A percentile compares a stretch with the other conserved stretches of the same genome.
phyloP scores from a whole-genome alignment of 2,797 vertebrate species.

The Sebastes nivosus region DNA sequence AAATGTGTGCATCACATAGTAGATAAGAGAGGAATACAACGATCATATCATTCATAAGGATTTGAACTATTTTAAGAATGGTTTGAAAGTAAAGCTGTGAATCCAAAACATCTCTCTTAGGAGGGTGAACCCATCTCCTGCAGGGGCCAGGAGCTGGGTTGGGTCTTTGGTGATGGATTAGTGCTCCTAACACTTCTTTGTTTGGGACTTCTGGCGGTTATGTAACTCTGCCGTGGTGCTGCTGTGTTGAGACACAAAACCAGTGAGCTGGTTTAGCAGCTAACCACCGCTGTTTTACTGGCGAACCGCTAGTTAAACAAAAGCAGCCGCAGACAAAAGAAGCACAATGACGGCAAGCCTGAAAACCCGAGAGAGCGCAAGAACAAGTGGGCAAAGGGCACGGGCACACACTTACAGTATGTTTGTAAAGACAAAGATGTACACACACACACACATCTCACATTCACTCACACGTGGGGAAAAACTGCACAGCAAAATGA shows the following conservation, averaged over 20 bases:
- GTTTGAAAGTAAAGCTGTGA: not conserved
- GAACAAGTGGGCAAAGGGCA: slow-evolving; percentile 36
- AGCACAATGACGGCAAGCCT: slow-evolving; percentile 55
- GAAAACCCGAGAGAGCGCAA: slow-evolving; percentile 65
- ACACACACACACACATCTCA: not conserved
- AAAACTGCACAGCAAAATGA: not conserved
- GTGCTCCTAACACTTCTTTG: slow-evolving; percentile 60
- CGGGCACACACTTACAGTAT: slow-evolving; percentile 1
- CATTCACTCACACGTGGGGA: slow-evolving; percentile 2
- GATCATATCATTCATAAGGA: not conserved
- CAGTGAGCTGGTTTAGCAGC: slow-evolving; percentile 28
- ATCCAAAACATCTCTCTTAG: not conserved
- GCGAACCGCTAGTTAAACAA: slow-evolving; percentile 57
- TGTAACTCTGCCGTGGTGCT: slow-evolving; percentile 54
- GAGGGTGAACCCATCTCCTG: not conserved
- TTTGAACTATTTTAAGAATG: not conserved
- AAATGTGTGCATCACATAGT: not conserved
- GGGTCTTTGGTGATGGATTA: slow-evolving; percentile 32
- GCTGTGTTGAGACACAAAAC: slow-evolving; percentile 60
- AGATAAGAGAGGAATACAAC: not conserved
- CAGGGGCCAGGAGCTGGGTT: slow-evolving; percentile 5
- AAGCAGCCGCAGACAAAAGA: slow-evolving; percentile 61
- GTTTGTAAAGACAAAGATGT: slow-evolving; percentile 6
- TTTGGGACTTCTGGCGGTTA: slow-evolving; percentile 53
- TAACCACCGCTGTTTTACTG: slow-evolving; percentile 43